Percentiles rank a stretch among this genome's conserved stretches.
Evolutionary conservation across 1,140 invertebrate genomes (phyloP).

Genomic region (Archivesica marissinica): DNA sequence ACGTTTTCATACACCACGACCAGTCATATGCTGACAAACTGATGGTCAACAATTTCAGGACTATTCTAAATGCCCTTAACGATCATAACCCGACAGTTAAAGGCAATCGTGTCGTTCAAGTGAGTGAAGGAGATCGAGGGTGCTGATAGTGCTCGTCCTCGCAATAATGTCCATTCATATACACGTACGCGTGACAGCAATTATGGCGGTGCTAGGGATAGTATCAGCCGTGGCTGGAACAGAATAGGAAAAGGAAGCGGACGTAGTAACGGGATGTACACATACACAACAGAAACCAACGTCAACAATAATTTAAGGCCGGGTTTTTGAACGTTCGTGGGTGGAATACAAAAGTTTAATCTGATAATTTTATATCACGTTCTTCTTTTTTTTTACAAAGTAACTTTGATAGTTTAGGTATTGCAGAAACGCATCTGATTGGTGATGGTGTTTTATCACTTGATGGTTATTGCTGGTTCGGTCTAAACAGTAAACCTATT

Average conservation of each 20-base stretch:
- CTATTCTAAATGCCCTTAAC: slow-evolving; percentile 16
- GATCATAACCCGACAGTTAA: background rate
- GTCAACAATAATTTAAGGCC: background rate
- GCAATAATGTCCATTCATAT: too few relatives aligned
- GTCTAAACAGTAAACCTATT: slow-evolving; percentile 41
- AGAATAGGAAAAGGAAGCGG: too few relatives aligned
- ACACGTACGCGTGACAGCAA: too few relatives aligned
- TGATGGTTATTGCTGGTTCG: slow-evolving; percentile 42
- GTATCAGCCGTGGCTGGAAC: too few relatives aligned
- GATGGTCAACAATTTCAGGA: slow-evolving; percentile 1
- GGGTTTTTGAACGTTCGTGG: slow-evolving; percentile 36
- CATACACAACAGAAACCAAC: too few relatives aligned
- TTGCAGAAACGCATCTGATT: slow-evolving; percentile 57
- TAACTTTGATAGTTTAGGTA: slow-evolving; percentile 29
- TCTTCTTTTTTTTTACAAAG: background rate
- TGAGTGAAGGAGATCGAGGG: too few relatives aligned
- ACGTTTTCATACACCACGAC: slow-evolving; percentile 21
- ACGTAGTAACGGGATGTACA: too few relatives aligned
- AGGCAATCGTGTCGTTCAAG: slow-evolving; percentile 16
- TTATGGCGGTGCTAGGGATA: too few relatives aligned
- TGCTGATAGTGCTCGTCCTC: too few relatives aligned
- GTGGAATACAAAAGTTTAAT: background rate
- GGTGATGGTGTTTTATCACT: slow-evolving; percentile 29
- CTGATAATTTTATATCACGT: slow-evolving; percentile 48
- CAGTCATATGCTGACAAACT: slow-evolving; percentile 1